Conservation (phyloP, 2,113 vertebrate genomes). For the Semicossyphus pulcher region DNA sequence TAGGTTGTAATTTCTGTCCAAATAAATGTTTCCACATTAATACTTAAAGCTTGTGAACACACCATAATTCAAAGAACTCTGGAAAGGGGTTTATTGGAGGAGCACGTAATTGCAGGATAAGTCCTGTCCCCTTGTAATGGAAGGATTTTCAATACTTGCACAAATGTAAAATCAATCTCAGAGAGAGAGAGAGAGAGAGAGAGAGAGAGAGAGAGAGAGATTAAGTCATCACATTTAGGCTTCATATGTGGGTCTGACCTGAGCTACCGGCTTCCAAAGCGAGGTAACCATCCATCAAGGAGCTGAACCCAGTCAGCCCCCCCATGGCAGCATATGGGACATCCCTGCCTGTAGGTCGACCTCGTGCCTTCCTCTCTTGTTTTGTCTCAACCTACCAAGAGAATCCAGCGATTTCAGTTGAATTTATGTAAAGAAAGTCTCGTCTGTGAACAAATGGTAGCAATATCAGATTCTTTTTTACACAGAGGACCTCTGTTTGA, state of each 20-base stretch:
- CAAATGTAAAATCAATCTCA: background rate
- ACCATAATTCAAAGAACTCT: too few species aligned
- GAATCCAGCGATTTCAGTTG: background rate
- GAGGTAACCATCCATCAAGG: constrained; percentile 89
- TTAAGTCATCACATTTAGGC: background rate
- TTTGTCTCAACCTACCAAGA: constrained; percentile 86
- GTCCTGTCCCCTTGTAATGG: background rate
- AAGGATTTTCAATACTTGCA: too few species aligned
- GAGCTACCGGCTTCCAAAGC: constrained; percentile 84
- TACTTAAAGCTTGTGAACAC: too few species aligned
- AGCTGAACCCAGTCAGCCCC: constrained; percentile 92
- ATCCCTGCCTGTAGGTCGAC: constrained; percentile 86
- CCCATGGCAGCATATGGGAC: constrained; percentile 92
- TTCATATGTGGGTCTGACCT: constrained; percentile 73
- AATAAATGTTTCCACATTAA: too few species aligned
- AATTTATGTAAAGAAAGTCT: background rate
- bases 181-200: background rate
- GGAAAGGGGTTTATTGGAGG: too few species aligned
- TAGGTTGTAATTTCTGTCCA: too few species aligned
- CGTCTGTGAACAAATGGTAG: background rate
- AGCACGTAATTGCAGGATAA: too few species aligned
- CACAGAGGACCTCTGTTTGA: background rate
- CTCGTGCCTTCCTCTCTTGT: constrained; percentile 85
- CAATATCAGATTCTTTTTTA: background rate
- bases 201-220: background rate